Evolutionary conservation across 2,797 vertebrate genomes (phyloP).

Genomic region (Silurus lanzhouensis): DNA sequence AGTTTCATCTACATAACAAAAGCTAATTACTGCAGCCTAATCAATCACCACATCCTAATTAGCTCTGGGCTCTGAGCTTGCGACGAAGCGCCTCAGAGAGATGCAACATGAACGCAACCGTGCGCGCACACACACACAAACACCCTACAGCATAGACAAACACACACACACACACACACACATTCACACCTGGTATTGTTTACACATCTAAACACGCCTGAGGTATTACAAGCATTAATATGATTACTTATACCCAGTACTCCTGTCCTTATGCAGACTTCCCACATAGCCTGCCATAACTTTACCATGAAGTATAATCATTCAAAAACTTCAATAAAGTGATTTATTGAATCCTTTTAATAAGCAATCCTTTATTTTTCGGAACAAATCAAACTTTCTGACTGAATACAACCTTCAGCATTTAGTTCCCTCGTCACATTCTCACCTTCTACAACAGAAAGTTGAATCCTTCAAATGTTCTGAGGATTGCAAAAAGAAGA

Average conservation of each 20-base stretch:
- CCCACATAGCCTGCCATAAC: background rate
- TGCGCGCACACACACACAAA: background rate
- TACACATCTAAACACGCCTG: slow-evolving; percentile 41
- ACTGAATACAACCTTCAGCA: background rate
- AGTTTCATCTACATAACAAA: slow-evolving; percentile 61
- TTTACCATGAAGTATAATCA: background rate
- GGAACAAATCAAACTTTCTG: background rate
- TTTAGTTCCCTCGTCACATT: background rate
- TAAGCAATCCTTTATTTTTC: background rate
- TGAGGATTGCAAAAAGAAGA: background rate
- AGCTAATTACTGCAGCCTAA: slow-evolving; percentile 78
- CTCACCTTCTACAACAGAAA: background rate
- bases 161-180: slow-evolving; percentile 15
- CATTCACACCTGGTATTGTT: slow-evolving; percentile 35
- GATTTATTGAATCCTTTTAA: background rate
- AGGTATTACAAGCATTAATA: background rate
- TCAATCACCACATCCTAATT: slow-evolving; percentile 80
- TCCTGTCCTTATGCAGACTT: background rate
- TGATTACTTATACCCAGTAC: background rate
- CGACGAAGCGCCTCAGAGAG: slow-evolving; percentile 20
- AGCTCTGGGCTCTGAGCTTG: slow-evolving; percentile 53
- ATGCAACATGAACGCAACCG: slow-evolving; percentile 2
- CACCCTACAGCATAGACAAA: slow-evolving; percentile 20
- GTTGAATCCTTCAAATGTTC: background rate
- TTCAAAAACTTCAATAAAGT: background rate